Conservation (phyloP, 2,888 invertebrate genomes). For the Leucoptera coffeella region DNA sequence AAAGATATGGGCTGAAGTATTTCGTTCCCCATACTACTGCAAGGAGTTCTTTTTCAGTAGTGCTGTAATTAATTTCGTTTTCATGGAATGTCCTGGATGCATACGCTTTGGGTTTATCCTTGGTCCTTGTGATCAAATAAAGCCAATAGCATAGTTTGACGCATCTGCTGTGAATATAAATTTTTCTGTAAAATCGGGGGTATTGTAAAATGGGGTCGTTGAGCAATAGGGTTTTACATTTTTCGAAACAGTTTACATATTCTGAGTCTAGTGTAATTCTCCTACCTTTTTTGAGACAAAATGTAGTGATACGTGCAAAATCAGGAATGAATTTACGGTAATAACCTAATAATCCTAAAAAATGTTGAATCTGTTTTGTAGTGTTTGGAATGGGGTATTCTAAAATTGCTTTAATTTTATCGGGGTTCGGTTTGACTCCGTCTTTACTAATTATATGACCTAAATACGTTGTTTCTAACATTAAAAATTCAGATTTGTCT, state of each 20-base stretch:
- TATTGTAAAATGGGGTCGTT: slow-evolving; percentile 6
- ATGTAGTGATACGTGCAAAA: slow-evolving; percentile 10
- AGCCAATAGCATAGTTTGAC: slow-evolving; percentile 11
- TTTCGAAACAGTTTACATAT: slow-evolving; percentile 6
- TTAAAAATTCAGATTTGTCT: slow-evolving; percentile 1
- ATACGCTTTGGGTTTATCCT: slow-evolving; percentile 10
- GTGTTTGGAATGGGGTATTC: neutral
- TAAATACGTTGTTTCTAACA: neutral
- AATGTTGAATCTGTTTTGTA: neutral
- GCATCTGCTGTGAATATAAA: slow-evolving; percentile 12
- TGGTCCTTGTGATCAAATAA: slow-evolving; percentile 9
- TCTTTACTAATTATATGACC: neutral
- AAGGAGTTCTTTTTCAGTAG: slow-evolving; percentile 11
- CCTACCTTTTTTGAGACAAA: slow-evolving; percentile 7
- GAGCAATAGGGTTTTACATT: slow-evolving; percentile 4
- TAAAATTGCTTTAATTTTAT: slow-evolving; percentile 1
- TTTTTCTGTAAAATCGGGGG: slow-evolving; percentile 8
- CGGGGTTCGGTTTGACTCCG: neutral
- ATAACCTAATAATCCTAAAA: no score
- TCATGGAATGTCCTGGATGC: slow-evolving; percentile 9
- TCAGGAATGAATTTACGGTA: slow-evolving; percentile 13
- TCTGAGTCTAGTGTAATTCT: slow-evolving; percentile 4
- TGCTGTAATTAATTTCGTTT: slow-evolving; percentile 8
- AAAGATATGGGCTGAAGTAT: slow-evolving; percentile 13
- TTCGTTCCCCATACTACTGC: slow-evolving; percentile 10